These are phyloP conservation scores for Denticeps clupeoides DNA, from an alignment of 2,797 vertebrate species.

Conservation along the genomic window DNA sequence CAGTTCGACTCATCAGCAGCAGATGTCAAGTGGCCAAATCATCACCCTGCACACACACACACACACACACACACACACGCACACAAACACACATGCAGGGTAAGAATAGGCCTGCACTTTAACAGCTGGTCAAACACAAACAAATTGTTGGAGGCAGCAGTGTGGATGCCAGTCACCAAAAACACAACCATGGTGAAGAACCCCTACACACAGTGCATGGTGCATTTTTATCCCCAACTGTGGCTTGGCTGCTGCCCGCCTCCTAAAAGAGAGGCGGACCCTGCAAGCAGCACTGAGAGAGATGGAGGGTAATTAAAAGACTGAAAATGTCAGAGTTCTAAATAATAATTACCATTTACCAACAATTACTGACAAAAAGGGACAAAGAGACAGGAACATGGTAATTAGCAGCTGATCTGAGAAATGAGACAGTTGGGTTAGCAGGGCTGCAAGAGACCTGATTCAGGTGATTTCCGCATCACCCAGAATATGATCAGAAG, in stretches of 20 bases:
- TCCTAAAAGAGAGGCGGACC: conserved; percentile 2
- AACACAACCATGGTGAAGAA: conserved; percentile 10
- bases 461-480: conserved; percentile 3
- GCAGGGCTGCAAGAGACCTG: conserved; percentile 15
- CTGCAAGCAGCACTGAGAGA: conserved; percentile 15
- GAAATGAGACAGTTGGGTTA: conserved; percentile 24
- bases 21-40: too few species aligned
- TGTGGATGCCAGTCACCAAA: conserved; percentile 13
- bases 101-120: conserved; percentile 34
- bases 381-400: conserved; percentile 23
- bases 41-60: too few species aligned
- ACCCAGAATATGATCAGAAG: conserved; percentile 5
- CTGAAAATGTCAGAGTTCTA: conserved; percentile 19
- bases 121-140: conserved; percentile 45
- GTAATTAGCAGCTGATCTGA: conserved; percentile 31
- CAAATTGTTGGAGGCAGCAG: conserved; percentile 27
- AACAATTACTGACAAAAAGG: conserved; percentile 30
- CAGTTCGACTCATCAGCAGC: too few species aligned
- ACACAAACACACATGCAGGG: too few species aligned
- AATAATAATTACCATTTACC: conserved; percentile 41
- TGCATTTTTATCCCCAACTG: neutral
- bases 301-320: conserved; percentile 31
- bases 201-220: conserved; percentile 6
- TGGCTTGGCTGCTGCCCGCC: neutral
- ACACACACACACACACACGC: too few species aligned